Conservation (phyloP, 2,797 vertebrate genomes). For the Acanthiza pusilla region DNA sequence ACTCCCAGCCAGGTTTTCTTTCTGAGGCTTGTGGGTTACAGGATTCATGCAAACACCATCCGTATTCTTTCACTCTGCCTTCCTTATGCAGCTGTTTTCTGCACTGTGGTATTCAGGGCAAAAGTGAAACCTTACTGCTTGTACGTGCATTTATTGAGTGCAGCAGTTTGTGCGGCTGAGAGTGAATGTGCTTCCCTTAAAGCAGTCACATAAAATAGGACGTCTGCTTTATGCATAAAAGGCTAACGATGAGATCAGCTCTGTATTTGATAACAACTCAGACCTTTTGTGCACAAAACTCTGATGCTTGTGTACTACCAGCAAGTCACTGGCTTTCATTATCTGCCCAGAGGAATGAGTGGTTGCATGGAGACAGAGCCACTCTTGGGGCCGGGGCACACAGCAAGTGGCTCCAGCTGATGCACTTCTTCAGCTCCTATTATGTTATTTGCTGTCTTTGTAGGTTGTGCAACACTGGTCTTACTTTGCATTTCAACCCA, state of each 20-base stretch:
- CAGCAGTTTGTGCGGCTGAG: neutral
- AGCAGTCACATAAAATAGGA: neutral
- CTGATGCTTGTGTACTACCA: neutral
- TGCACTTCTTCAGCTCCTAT: neutral
- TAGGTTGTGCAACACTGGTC: neutral
- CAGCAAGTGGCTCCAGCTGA: neutral
- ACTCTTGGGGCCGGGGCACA: neutral
- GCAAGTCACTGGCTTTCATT: neutral
- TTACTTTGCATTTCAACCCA: neutral
- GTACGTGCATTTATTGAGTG: accelerated
- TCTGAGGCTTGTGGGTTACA: neutral
- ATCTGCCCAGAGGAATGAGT: neutral
- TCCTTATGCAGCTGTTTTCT: neutral
- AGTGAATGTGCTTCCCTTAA: neutral
- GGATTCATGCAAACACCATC: neutral
- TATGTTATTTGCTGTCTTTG: neutral
- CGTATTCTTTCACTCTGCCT: neutral
- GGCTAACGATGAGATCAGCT: neutral
- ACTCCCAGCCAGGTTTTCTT: neutral
- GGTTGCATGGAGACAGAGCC: neutral
- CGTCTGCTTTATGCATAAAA: neutral
- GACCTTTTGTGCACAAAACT: neutral
- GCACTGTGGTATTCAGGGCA: neutral
- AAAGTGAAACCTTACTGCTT: neutral
- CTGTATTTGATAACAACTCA: neutral